Base-by-base conservation (phyloP, 2,888 invertebrate genomes). In the Ecliptopera silaceata region DNA sequence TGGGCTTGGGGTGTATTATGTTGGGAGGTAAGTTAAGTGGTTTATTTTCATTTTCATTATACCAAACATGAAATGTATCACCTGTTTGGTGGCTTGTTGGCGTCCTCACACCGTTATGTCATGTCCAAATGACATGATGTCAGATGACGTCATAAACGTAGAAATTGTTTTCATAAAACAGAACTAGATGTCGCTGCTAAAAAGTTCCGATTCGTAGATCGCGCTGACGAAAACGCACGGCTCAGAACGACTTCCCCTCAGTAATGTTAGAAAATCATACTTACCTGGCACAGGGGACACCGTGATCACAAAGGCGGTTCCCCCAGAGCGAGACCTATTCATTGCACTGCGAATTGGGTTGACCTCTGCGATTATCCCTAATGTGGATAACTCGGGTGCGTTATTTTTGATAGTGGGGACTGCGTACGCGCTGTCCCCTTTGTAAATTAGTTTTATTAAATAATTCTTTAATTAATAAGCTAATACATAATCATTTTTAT, bases 1-100 rank as follows among this genome's bases (percentile, higher is more conserved):
- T 99, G 99, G 99, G 95, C 97, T 0, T 97, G 97, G 88, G 97
- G 96, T 0, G 96, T 99, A 0, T 90, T 99, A 2, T 94, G 98
- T 77, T 99, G 99, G 98, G 99, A 99, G 92, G 88, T 88, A 71
- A 47, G 34, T 15, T 22, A 1, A 15, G n/a, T 42, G 11, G 26
- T 26, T 22, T 22, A 6, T 6, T 5, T 6, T 4, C 18, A 32
- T 18, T 1, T 20, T n/a, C 20, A 22, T n/a, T n/a, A 22, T 15
- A 5, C 20, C 17, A 31, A 17, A n/a, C 31, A 17, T 12, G 22
- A 20, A 17, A 38, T 8, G 6, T 26, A 26, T 26, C n/a, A n/a
- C n/a, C n/a, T n/a, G n/a, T 26, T 26, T 26, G 10, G 26, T 26
- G 10, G 6, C 26, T 26, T 26, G 26, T 1, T 26, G 2, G 26